These are phyloP conservation scores for Mayetiola destructor DNA, from an alignment of 2,888 invertebrate genomes.

Conservation along the genomic window DNA sequence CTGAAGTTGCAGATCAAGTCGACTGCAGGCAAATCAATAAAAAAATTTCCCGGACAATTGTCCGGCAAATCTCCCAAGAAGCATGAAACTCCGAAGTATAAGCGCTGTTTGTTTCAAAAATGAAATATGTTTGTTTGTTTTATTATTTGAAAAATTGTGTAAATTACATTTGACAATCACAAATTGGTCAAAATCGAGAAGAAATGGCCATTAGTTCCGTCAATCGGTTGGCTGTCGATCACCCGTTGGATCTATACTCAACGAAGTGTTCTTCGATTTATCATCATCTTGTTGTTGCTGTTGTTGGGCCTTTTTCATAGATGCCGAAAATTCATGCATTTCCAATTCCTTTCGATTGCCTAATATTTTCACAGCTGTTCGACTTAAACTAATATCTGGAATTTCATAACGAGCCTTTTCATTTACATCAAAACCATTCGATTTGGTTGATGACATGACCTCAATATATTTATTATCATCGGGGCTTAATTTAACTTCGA, in stretches of 20 bases:
- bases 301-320: background rate
- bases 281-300: background rate
- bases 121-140: background rate
- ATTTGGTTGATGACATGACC: background rate
- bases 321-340: constrained; percentile 19
- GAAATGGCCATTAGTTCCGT: background rate
- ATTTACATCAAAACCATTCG: too few relatives aligned
- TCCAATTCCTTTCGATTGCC: constrained; percentile 32
- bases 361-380: constrained; percentile 24
- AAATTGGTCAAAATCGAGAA: background rate
- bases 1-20: too few relatives aligned
- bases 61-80: too few relatives aligned
- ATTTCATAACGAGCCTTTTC: constrained; percentile 25
- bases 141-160: background rate
- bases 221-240: constrained; percentile 1
- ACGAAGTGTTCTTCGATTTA: background rate
- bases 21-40: too few relatives aligned
- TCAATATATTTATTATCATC: background rate
- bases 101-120: background rate
- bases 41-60: too few relatives aligned
- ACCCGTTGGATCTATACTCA: constrained; percentile 12
- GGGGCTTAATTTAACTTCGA: background rate
- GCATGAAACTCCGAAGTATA: too few relatives aligned
- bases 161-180: background rate
- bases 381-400: constrained; percentile 26